phyloP scores from a whole-genome alignment of 2,888 invertebrate genomes.

The Synergus gifuensis region DNA sequence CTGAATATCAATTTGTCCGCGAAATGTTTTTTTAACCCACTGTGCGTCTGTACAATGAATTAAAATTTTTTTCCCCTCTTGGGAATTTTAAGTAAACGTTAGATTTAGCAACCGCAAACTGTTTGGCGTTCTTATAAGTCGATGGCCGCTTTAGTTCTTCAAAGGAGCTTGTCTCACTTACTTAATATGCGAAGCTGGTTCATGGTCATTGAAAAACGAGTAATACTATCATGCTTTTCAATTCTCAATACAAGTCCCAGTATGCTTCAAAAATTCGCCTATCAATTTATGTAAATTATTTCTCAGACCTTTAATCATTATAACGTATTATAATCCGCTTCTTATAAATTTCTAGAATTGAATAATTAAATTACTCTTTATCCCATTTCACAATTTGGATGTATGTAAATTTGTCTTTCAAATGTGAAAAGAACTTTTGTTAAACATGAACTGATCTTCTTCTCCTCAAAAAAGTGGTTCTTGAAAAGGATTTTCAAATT shows the following conservation, averaged over 20 bases:
- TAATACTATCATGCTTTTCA: slow-evolving; percentile 15
- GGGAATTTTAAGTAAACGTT: neutral
- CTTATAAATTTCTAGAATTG: neutral
- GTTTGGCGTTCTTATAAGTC: neutral
- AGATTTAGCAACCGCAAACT: slow-evolving; percentile 2
- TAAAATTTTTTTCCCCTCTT: neutral
- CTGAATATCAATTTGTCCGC: too few species aligned
- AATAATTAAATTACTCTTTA: neutral
- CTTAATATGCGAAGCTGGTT: slow-evolving; percentile 25
- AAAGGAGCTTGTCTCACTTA: slow-evolving; percentile 11
- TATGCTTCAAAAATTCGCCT: slow-evolving; percentile 21
- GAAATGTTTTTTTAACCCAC: too few species aligned
- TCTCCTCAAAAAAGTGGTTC: neutral
- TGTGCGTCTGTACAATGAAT: neutral
- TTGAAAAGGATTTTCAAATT: neutral
- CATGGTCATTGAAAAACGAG: slow-evolving; percentile 15
- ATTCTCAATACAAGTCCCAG: slow-evolving; percentile 27
- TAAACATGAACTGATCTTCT: neutral
- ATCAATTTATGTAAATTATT: slow-evolving; percentile 2
- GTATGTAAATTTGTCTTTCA: neutral
- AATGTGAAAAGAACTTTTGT: neutral
- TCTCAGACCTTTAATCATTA: slow-evolving; percentile 3
- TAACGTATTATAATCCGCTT: neutral
- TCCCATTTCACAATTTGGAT: neutral
- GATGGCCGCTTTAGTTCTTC: neutral